A percentile compares a stretch with the other conserved stretches of the same genome.
Evolutionary conservation across 2,113 vertebrate species (phyloP).

Genomic region (Callipepla californica): DNA sequence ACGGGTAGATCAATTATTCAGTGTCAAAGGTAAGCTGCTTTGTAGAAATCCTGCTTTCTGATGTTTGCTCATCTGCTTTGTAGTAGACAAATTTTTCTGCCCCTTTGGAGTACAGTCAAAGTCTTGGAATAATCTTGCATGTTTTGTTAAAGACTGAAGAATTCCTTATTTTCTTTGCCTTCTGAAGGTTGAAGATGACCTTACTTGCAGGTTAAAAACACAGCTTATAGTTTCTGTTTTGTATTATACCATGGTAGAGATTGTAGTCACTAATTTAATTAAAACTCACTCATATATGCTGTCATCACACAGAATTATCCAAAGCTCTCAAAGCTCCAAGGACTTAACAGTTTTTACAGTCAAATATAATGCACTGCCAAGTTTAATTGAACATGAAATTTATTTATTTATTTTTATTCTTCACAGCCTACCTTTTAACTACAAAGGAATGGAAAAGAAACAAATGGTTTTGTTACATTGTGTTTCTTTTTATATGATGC

Average conservation of each 20-base stretch:
- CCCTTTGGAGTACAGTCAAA: not conserved
- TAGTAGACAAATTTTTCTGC: not conserved
- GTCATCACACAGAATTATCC: not conserved
- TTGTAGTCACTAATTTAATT: not conserved
- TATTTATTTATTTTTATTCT: not conserved
- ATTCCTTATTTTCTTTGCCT: not conserved
- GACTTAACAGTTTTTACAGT: not conserved
- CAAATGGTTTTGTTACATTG: not conserved
- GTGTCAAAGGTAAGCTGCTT: not conserved
- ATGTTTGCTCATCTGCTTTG: not conserved
- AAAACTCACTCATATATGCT: not conserved
- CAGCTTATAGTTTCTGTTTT: not conserved
- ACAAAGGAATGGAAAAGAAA: not conserved
- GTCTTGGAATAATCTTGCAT: not conserved
- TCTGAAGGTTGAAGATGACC: not conserved
- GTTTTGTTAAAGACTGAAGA: not conserved
- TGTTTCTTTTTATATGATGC: not conserved
- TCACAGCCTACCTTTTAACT: not conserved
- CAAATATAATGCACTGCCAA: not conserved
- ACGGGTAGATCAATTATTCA: conserved; percentile 5
- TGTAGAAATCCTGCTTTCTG: not conserved
- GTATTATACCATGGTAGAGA: not conserved
- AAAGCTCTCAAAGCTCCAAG: not conserved
- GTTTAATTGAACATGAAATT: not conserved
- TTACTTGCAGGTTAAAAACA: not conserved